Base-by-base conservation (phyloP, 1,140 invertebrate genomes). In the Lepidurus arcticus region DNA sequence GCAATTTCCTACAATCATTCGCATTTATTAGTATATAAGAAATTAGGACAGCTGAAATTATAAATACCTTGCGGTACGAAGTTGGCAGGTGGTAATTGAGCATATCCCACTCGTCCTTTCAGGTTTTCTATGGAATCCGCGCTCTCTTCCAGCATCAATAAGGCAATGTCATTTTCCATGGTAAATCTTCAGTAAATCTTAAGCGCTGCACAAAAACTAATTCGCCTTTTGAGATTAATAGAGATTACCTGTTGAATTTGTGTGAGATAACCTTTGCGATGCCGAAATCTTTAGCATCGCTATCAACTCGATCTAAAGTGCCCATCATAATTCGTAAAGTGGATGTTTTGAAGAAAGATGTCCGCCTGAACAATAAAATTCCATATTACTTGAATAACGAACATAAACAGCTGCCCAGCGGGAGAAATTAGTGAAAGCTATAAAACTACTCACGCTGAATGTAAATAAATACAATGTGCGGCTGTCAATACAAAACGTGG, bases 331-430 rank as follows among this genome's bases (percentile, higher is more conserved):
- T 21, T 7, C 53, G 53, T 16, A 65, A 65, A 13, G 53, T n/a
- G 6, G 53, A 65, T n/a, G 13, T 13, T 65, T 21, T 6, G 2
- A 65, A 21, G 13, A 65, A 65, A 65, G 53, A 10, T 65, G 16
- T 65, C 16, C 53, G 53, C 53, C 53, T 65, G n/a, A 47, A 65
- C 21, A 16, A 65, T 65, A 65, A 65, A 65, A 65, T 65, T 65
- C 9, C 53, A 1, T 65, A 13, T 0, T 65, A 2, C 13, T 65
- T n/a, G 21, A 21, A 21, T 3, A 47, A 47, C 9, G 1, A 11
- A 1, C 45, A 47, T 3, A 47, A 47, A 47, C n/a, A n/a, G n/a
- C 45, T 11, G 45, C 45, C 2, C 10, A 16, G 10, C 10, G 16
- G 21, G 53, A 65, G n/a, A 65, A 65, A 16, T n/a, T 7, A 21